Evolutionary conservation across 1,140 invertebrate species (phyloP).

Genomic region (Phenacoccus solenopsis): DNA sequence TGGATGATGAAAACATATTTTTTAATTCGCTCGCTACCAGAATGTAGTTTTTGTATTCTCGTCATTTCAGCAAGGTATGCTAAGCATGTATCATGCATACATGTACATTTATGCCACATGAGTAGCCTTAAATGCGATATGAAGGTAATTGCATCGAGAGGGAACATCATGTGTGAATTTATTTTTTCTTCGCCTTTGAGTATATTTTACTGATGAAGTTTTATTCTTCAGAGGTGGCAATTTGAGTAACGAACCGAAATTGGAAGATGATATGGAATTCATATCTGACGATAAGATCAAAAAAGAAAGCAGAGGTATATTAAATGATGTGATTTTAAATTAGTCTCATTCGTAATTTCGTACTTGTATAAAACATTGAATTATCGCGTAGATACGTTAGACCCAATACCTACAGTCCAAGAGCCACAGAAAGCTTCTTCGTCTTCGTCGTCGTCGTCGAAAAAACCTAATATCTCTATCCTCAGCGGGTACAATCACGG

Average conservation of each 20-base stretch:
- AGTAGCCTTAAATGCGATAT: not conserved
- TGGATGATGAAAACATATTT: too few relatives aligned
- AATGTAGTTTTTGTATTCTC: too few relatives aligned
- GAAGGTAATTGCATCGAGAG: too few relatives aligned
- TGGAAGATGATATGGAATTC: slow-evolving; percentile 54
- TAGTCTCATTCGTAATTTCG: not conserved
- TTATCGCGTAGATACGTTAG: not conserved
- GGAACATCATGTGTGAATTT: too few relatives aligned
- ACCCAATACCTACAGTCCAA: not conserved
- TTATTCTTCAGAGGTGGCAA: slow-evolving; percentile 42
- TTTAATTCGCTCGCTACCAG: too few relatives aligned
- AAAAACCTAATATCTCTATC: slow-evolving; percentile 36
- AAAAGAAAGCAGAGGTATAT: slow-evolving; percentile 36
- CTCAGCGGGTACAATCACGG: slow-evolving; percentile 36
- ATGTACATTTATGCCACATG: too few relatives aligned
- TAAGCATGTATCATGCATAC: too few relatives aligned
- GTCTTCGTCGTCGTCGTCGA: slow-evolving; percentile 24
- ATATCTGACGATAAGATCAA: slow-evolving; percentile 44
- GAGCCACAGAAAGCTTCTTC: not conserved
- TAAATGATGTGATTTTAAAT: too few relatives aligned
- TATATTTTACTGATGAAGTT: slow-evolving; percentile 24
- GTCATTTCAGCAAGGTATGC: too few relatives aligned
- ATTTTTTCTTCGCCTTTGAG: slow-evolving; percentile 8
- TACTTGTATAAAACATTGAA: not conserved
- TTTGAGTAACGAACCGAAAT: slow-evolving; percentile 46